phyloP scores from a whole-genome alignment of 2,797 vertebrate genomes.

The Schizopygopsis malacanthus region DNA sequence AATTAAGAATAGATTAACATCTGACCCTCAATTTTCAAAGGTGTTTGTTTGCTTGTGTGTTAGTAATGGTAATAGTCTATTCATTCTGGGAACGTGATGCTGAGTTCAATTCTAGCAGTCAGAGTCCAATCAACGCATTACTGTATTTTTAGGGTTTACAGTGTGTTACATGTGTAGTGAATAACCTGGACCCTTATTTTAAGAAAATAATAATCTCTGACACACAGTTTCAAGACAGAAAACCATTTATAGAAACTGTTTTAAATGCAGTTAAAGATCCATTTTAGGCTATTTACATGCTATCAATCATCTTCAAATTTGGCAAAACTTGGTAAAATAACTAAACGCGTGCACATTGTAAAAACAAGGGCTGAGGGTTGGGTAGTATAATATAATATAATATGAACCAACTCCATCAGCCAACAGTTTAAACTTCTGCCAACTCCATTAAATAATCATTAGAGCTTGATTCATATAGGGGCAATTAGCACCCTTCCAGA shows the following conservation, averaged over 20 bases:
- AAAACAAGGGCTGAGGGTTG: neutral
- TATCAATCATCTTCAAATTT: neutral
- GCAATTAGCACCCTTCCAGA: conserved; percentile 1
- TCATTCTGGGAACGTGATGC: neutral
- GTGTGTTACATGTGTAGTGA: neutral
- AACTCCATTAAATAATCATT: conserved; percentile 48
- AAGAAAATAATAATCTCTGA: neutral
- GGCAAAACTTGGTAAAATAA: neutral
- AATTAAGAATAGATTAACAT: neutral
- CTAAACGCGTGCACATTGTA: neutral
- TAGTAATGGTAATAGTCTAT: neutral
- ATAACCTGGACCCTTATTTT: neutral
- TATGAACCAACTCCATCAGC: conserved; percentile 38
- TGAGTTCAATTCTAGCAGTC: neutral
- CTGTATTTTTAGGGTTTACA: neutral
- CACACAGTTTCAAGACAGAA: conserved; percentile 12
- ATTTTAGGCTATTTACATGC: conserved; percentile 13
- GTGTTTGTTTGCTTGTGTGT: neutral
- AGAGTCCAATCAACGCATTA: neutral
- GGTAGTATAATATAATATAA: conserved; percentile 51
- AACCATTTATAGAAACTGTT: neutral
- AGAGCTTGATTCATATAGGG: conserved; percentile 33
- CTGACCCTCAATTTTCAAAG: neutral
- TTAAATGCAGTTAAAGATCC: neutral
- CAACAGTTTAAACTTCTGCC: conserved; percentile 32